Percentiles rank a stretch among this genome's conserved stretches.
These are phyloP conservation scores for Limenitis camilla DNA, from an alignment of 2,888 invertebrate genomes.

Conservation along the genomic window DNA sequence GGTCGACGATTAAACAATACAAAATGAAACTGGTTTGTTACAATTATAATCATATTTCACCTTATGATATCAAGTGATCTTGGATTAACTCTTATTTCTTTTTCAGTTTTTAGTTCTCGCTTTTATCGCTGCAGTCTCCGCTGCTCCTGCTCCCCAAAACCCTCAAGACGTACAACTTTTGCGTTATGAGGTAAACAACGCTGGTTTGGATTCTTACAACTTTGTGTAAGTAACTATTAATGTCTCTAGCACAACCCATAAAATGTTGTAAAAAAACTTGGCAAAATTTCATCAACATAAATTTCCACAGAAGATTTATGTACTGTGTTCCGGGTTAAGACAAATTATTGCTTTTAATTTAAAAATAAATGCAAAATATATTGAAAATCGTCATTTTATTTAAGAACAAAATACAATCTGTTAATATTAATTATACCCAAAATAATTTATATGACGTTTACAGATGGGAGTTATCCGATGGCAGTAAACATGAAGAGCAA, in stretches of 20 bases:
- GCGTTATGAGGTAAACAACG: conserved; percentile 76
- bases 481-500: conserved; percentile 71
- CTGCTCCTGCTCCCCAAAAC: conserved; percentile 59
- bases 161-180: conserved; percentile 74
- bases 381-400: too few species aligned
- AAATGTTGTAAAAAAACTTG: too few species aligned
- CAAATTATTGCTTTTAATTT: too few species aligned
- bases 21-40: conserved; percentile 67
- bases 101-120: conserved; percentile 56
- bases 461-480: conserved; percentile 75
- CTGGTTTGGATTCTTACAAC: conserved; percentile 73
- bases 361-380: too few species aligned
- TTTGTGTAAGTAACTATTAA: conserved; percentile 76
- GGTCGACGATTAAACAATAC: conserved; percentile 41
- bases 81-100: conserved; percentile 31
- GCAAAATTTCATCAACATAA: too few species aligned
- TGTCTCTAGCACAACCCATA: too few species aligned
- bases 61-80: conserved; percentile 29
- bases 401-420: too few species aligned
- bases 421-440: too few species aligned
- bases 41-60: conserved; percentile 32
- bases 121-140: conserved; percentile 44
- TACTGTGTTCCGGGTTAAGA: too few species aligned
- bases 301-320: too few species aligned
- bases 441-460: conserved; percentile 10